Base-by-base conservation (phyloP, 1,140 invertebrate species). In the Cryptotermes secundus region DNA sequence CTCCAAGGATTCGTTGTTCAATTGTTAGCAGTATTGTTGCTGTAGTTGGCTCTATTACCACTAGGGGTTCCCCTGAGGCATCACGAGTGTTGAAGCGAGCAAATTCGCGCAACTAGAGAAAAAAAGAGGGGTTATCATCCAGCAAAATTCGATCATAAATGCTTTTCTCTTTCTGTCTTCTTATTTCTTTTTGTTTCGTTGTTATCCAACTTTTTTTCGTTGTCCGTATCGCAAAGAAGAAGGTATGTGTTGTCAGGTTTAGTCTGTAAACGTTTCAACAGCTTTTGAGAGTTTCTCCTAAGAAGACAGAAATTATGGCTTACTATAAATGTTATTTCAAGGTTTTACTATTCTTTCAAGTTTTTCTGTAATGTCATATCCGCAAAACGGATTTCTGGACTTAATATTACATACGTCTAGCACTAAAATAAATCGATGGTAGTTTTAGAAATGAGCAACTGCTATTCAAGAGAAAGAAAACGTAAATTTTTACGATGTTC, bases 121-220 rank as follows among this genome's bases (percentile, higher is more conserved):
- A 72, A 42, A 49, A 22, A 49, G 19, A 49, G 45, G 9, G 31
- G 59, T 72, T 72, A 72, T 72, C 59, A 31, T 26, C 26, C 26
- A 72, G n/a, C 59, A 72, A 72, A 72, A 72, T 72, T 72, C 59
- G 59, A 72, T 72, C 59, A 72, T 72, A 72, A 72, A 72, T 22
- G 19, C 59, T 72, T 72, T 72, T 31, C n/a, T 31, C 45, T 49
- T 49, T 49, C 45, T 19, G 45, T 16, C 14, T 19, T 49, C 19
- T 49, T 49, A 49, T 19, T 49, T 49, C 45, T 49, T 49, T 72
- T 16, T 31, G 59, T 72, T 72, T 16, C 16, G n/a, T 26, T 22
- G 59, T 72, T n/a, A 31, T 72, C 59, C 31, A 22, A 12, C 14
- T 31, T 31, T 31, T 72, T 31, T n/a, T 2, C 59, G 31, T 31